Evolutionary conservation across 2,113 vertebrate species (phyloP), one percentile per base, ranked within the genome.

Genomic region (Sander lucioperca): DNA sequence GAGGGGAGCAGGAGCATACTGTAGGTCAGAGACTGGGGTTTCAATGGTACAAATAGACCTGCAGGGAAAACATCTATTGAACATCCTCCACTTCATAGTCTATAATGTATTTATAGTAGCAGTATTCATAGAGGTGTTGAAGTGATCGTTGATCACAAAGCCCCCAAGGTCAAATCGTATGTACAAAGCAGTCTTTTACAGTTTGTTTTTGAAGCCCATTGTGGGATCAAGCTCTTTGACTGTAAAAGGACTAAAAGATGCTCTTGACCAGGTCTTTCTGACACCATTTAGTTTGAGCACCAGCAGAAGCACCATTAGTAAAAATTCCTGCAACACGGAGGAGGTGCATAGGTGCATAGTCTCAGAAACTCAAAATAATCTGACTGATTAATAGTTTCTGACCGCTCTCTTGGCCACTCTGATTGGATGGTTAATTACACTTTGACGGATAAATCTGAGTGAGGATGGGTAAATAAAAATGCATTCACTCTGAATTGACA

Each of bases 231-330:
- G 58, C 88, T 81, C 80, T 67, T 89, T 58, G 3, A 66, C 77
- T 88, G 87, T 87, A 84, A 87, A 89, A 86, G 71, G 80, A 89
- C 85, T 59, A 83, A 79, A 84, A 86, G 81, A 91, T 84, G 86
- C 82, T 89, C 79, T 74, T 89, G 85, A 86, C 79, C 83, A 89
- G 88, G 87, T 88, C 80, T 83, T 83, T 85, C 86, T 91, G 90
- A 93, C 82, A 86, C 90, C 81, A 33, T 87, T 93, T 83, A 88
- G 79, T 88, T 85, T 88, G 80, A 96, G 95, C 95, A 95, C 95
- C 95, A 93, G 80, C 92, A 90, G 81, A 94, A 96, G 95, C 95
- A 96, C 95, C 95, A 94, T 90, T 90, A 91, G 92, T 92, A 92
- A 80, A 93, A 83, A 91, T 81, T 93, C 94, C 94, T 93, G 91